Base-by-base conservation (phyloP, 2,888 invertebrate genomes). In the Lochmaea capreae region DNA sequence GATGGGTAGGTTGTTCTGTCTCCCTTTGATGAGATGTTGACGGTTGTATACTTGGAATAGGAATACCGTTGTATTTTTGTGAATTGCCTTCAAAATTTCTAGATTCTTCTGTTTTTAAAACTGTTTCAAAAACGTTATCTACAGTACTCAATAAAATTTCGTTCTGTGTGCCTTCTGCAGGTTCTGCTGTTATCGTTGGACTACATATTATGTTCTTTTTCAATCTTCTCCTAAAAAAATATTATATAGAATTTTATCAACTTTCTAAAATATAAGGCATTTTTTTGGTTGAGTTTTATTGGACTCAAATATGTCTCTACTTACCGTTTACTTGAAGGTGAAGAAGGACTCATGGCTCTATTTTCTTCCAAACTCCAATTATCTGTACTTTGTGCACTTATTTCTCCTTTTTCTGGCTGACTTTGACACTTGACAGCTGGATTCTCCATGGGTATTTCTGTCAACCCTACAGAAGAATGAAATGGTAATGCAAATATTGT, bases 371-470 rank as follows among this genome's bases (percentile, higher is more conserved):
- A 88, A 80, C 88, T 89, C 89, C 87, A 90, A 73, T 89, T 87
- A 3, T 91, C 89, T 71, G 92, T 92, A 0, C 87, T 89, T n/a
- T 90, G 88, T 49, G 88, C 86, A 71, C 91, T 87, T 75, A 91
- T 87, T 79, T 90, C 91, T 0, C 89, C 85, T 79, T 85, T 83
- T 74, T 87, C 87, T 33, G 89, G 88, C 72, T 90, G 90, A 79
- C 90, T 92, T 78, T 93, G 93, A 58, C 93, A 91, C 80, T 94
- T 92, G 69, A 92, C 92, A 71, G 94, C 87, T 14, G 93, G 92
- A 67, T 93, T 92, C 52, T 93, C 92, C 79, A 94, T 92, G 10
- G 94, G 95, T 91, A 95, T 95, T 86, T 96, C 96, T 14, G 95
- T 95, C 61, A 96, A 89, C 18, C 96, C 86, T 86, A 72, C 11